phyloP scores from a whole-genome alignment of 2,113 vertebrate species.

The Ammodytes dubius region DNA sequence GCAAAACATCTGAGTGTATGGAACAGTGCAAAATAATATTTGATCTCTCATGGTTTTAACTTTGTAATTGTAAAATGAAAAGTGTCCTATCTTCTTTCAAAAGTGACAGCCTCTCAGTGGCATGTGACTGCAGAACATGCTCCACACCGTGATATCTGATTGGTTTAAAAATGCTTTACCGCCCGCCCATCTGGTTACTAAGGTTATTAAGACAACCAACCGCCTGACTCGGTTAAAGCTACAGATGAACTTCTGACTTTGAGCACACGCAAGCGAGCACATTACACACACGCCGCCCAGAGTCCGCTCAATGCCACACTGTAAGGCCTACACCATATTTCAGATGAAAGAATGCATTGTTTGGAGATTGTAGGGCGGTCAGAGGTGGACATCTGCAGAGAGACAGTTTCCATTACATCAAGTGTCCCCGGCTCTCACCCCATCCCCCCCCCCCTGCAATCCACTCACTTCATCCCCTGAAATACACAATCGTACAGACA shows the following conservation, averaged over 20 bases:
- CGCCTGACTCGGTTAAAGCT: neutral
- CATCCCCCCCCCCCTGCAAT: neutral
- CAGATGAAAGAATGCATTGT: slow-evolving; percentile 66
- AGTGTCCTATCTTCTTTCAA: neutral
- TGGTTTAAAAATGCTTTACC: slow-evolving; percentile 6
- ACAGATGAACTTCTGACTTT: slow-evolving; percentile 54
- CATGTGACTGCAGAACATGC: neutral
- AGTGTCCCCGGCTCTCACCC: slow-evolving; percentile 29
- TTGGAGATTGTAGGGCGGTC: slow-evolving; percentile 54
- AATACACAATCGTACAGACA: neutral
- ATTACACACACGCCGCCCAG: slow-evolving; percentile 14
- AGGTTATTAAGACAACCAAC: slow-evolving; percentile 23
- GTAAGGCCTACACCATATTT: slow-evolving; percentile 38
- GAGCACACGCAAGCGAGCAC: slow-evolving; percentile 18
- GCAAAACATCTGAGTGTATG: neutral
- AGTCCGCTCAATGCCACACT: slow-evolving; percentile 35
- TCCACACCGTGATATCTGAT: neutral
- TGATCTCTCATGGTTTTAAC: neutral
- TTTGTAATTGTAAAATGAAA: neutral
- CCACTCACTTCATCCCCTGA: slow-evolving; percentile 27
- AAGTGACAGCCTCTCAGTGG: neutral
- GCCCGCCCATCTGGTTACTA: neutral
- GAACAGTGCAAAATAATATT: neutral
- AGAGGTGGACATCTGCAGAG: slow-evolving; percentile 68
- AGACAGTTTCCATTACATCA: slow-evolving; percentile 71